Percentiles rank a stretch among this genome's conserved stretches.
Conservation (phyloP, 2,888 invertebrate species). For the Trissolcus brochymenae region DNA sequence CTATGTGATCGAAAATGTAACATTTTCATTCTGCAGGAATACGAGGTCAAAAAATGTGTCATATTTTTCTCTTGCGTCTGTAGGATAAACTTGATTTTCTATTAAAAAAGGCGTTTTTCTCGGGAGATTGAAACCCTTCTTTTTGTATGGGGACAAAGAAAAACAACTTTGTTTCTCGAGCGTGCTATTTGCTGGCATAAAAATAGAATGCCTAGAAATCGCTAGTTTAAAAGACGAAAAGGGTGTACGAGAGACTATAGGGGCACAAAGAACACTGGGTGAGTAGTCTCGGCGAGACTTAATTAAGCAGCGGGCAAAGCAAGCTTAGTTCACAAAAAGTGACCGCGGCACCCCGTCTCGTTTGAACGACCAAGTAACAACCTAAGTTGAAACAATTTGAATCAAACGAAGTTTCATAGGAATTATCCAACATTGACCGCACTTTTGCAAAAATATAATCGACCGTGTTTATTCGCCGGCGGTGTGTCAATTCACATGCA, state of each 20-base stretch:
- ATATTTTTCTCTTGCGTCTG: neutral
- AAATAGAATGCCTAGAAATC: constrained; percentile 42
- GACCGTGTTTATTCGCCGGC: too few species aligned
- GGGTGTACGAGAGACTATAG: constrained; percentile 52
- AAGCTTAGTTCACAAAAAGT: constrained; percentile 76
- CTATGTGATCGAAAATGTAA: too few species aligned
- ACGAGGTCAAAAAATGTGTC: neutral
- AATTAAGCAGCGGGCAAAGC: constrained; percentile 76
- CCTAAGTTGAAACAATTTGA: constrained; percentile 12
- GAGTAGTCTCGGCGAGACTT: constrained; percentile 75
- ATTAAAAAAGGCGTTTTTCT: constrained; percentile 7
- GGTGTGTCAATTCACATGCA: too few species aligned
- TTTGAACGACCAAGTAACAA: constrained; percentile 51
- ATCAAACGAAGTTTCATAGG: too few species aligned
- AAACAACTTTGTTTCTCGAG: constrained; percentile 13
- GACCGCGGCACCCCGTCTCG: constrained; percentile 69
- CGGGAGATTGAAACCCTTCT: constrained; percentile 16
- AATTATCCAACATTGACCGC: too few species aligned
- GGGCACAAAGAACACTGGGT: constrained; percentile 62
- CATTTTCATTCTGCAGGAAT: neutral
- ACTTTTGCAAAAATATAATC: too few species aligned
- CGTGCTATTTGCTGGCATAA: constrained; percentile 20
- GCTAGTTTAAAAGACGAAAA: constrained; percentile 29
- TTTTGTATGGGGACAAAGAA: constrained; percentile 11
- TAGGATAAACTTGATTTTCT: constrained; percentile 10